phyloP scores from a whole-genome alignment of 1,140 invertebrate genomes.

The Drosophila seguyi region DNA sequence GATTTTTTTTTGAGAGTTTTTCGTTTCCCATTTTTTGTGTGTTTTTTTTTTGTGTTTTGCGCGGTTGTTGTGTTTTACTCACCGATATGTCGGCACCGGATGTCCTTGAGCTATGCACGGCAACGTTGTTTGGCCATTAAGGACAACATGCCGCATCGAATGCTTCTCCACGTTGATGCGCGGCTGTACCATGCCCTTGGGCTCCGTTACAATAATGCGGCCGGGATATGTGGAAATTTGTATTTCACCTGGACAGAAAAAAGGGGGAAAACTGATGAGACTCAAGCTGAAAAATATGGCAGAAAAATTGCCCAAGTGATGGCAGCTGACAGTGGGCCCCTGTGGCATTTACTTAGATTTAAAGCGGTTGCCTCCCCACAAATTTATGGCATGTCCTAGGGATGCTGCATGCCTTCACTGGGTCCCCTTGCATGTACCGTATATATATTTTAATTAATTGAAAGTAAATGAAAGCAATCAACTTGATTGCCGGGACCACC shows the following conservation, averaged over 20 bases:
- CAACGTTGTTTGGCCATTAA: constrained; percentile 90
- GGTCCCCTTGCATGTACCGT: constrained; percentile 1
- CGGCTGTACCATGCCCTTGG: constrained; percentile 90
- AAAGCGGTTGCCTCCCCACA: constrained; percentile 19
- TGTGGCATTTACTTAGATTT: constrained; percentile 58
- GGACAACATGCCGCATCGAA: constrained; percentile 87
- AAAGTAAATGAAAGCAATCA: constrained; percentile 82
- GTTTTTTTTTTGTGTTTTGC: constrained; percentile 1
- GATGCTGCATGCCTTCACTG: constrained; percentile 7
- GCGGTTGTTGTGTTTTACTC: constrained; percentile 74
- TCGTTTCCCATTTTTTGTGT: constrained; percentile 3
- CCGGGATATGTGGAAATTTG: constrained; percentile 89
- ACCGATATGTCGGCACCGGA: constrained; percentile 91
- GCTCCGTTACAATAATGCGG: constrained; percentile 88
- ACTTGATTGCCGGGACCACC: constrained; percentile 61
- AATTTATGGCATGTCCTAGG: constrained; percentile 40
- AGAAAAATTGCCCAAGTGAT: constrained; percentile 51
- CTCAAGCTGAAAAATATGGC: constrained; percentile 43
- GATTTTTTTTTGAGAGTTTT: constrained; percentile 22
- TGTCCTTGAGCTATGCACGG: constrained; percentile 92
- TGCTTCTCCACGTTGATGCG: constrained; percentile 90
- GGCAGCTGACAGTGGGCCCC: constrained; percentile 33
- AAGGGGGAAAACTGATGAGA: constrained; percentile 8
- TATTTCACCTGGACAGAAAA: constrained; percentile 86
- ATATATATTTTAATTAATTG: constrained; percentile 76